A percentile compares a stretch with the other conserved stretches of the same genome.
Conservation (phyloP, 2,113 vertebrate species). For the Cynocephalus volans region DNA sequence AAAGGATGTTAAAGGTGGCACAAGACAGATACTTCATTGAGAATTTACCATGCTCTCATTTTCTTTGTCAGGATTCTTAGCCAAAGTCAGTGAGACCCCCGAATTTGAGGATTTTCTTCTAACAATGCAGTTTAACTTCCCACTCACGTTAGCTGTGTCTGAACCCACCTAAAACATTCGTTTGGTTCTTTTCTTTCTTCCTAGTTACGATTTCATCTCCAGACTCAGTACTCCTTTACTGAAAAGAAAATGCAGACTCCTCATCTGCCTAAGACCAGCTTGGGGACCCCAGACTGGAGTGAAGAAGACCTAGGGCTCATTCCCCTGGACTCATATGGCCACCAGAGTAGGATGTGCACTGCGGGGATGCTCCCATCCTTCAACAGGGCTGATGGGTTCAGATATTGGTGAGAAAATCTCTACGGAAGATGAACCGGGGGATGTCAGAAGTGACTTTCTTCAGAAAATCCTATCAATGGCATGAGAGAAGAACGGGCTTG, state of each 20-base stretch:
- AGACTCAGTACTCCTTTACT: not conserved
- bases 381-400: not conserved
- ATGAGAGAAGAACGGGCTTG: not conserved
- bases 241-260: not conserved
- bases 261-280: not conserved
- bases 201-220: not conserved
- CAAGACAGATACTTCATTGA: not conserved
- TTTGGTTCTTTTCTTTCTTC: constrained; percentile 36
- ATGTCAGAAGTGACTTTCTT: constrained; percentile 34
- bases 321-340: not conserved
- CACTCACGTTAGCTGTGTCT: not conserved
- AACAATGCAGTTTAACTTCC: not conserved
- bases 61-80: constrained; percentile 39
- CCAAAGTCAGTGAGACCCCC: not conserved
- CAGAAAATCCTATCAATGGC: not conserved
- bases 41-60: not conserved
- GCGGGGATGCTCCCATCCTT: not conserved
- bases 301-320: not conserved
- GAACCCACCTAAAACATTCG: not conserved
- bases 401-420: not conserved
- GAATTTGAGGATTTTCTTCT: constrained; percentile 36
- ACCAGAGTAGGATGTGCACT: not conserved
- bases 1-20: not conserved
- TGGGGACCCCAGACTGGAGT: not conserved
- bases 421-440: constrained; percentile 42